Percentiles rank a stretch among this genome's conserved stretches.
phyloP scores from a whole-genome alignment of 92 coral and sea anemone species.

The Palythoa grandiflora region DNA sequence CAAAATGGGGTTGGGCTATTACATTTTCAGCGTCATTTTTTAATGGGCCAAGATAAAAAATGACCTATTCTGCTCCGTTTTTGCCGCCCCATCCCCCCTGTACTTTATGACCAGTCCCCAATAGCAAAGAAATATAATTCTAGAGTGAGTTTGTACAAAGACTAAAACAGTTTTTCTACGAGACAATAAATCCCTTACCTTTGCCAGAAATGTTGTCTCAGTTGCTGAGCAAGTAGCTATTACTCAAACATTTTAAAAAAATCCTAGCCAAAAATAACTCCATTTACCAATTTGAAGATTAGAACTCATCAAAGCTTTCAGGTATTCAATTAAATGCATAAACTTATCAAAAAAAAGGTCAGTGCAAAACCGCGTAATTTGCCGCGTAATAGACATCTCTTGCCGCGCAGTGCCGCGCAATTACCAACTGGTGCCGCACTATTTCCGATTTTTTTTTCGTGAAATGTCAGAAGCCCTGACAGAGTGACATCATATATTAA shows the following conservation, averaged over 20 bases:
- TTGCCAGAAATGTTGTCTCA: conserved; percentile 16
- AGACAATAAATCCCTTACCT: background rate
- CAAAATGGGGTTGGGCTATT: too few relatives aligned
- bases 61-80: too few relatives aligned
- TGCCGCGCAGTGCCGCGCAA: too few relatives aligned
- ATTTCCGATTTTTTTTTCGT: too few relatives aligned
- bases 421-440: too few relatives aligned
- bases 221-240: conserved; percentile 7
- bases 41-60: too few relatives aligned
- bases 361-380: background rate
- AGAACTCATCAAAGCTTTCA: background rate
- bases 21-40: too few relatives aligned
- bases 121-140: conserved; percentile 7
- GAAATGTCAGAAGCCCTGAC: too few relatives aligned
- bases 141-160: background rate
- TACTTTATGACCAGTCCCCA: too few relatives aligned
- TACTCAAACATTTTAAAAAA: conserved; percentile 9
- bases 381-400: background rate
- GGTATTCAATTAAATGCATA: background rate
- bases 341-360: background rate
- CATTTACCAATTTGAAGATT: background rate
- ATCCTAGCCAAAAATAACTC: conserved; percentile 1
- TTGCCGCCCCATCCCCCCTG: too few relatives aligned
- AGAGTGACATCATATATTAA: too few relatives aligned
- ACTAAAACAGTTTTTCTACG: conserved; percentile 3